Base-by-base conservation (phyloP, 2,797 vertebrate genomes). In the Ctenopoma multispine region DNA sequence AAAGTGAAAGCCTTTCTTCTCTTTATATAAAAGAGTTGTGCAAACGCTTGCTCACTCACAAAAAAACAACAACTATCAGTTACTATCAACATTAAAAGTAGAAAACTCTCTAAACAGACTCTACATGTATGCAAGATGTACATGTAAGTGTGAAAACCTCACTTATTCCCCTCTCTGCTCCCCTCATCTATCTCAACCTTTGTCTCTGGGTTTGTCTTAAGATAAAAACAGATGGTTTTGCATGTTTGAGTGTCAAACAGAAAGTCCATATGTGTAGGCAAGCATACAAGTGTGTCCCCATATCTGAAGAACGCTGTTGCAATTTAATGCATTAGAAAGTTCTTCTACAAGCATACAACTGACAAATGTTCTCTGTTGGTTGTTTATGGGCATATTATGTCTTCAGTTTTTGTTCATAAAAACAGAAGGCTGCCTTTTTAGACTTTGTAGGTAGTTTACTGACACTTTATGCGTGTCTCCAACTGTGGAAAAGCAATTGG, bases 1-100 rank as follows among this genome's bases (percentile, higher is more conserved):
- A 40, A 31, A 46, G 46, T 53, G 23, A 66, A 71, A 57, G 47
- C 24, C 40, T 36, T 5, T 2, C 29, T 43, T 43, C 8, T 69
- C 21, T 34, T 54, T 13, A 44, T 54, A 24, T 27, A 43, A 51
- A 60, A 50, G 50, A 60, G 21, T 14, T 58, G 48, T 51, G 20
- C 38, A 59, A 57, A 47, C 7, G 43, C 7, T 23, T 6, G 3
- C 10, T 34, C 10, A 29, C 43, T n/a, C n/a, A n/a, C n/a, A n/a
- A n/a, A n/a, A n/a, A n/a, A n/a, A n/a, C n/a, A n/a, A n/a, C n/a
- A n/a, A n/a, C n/a, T n/a, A n/a, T n/a, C n/a, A 40, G 31, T 57
- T 58, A 51, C 14, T 40, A 21, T 29, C 7, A 12, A 36, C n/a
- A 7, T 18, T 66, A 24, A 43, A 18, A n/a, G 43, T 15, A 43